Conservation (phyloP, 2,113 vertebrate genomes). For the Zapornia atra region DNA sequence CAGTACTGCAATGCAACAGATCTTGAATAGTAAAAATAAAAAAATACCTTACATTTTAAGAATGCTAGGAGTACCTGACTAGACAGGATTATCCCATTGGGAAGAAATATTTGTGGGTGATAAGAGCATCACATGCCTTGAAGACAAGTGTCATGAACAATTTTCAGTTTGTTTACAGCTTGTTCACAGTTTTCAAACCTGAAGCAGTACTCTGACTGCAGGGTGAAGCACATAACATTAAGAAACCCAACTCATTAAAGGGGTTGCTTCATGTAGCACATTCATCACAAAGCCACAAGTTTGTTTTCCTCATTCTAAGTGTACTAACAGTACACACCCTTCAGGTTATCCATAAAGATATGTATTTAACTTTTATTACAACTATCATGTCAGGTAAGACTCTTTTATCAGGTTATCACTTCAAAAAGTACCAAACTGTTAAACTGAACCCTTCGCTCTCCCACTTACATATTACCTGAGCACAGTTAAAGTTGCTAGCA, state of each 20-base stretch:
- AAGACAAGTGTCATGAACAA: slow-evolving; percentile 2
- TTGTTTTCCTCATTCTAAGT: slow-evolving; percentile 10
- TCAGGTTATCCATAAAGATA: background rate
- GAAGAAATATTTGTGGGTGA: background rate
- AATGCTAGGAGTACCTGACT: background rate
- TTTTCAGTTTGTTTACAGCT: slow-evolving; percentile 1
- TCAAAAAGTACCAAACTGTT: background rate
- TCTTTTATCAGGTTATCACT: background rate
- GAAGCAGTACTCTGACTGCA: slow-evolving; percentile 1
- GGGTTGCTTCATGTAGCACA: slow-evolving; percentile 16
- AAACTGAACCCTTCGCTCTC: background rate
- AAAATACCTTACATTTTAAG: background rate
- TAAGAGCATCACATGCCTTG: background rate
- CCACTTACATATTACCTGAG: background rate
- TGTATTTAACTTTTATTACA: background rate
- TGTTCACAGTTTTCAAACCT: background rate
- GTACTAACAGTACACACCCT: slow-evolving; percentile 37
- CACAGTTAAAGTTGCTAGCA: background rate
- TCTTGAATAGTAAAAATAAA: background rate
- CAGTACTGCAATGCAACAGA: background rate
- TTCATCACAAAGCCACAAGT: slow-evolving; percentile 41
- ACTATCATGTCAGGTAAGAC: background rate
- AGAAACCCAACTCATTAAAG: slow-evolving; percentile 27
- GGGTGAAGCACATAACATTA: background rate
- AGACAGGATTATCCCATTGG: background rate